These are phyloP conservation scores for Mylabris sibirica DNA, from an alignment of 2,888 invertebrate genomes.

Conservation along the genomic window DNA sequence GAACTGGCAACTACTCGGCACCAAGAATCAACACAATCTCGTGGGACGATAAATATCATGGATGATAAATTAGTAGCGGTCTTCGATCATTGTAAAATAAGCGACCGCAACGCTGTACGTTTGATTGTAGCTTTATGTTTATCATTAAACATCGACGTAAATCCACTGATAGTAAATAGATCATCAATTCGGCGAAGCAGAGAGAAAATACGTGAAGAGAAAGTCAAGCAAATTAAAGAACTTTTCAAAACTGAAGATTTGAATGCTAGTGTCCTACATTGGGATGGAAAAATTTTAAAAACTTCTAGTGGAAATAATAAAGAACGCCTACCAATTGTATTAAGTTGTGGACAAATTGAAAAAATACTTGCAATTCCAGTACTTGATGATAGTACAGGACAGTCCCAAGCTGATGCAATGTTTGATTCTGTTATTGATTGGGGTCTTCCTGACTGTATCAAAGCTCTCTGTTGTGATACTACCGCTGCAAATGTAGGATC, in stretches of 20 bases:
- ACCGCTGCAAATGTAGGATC: conserved; percentile 42
- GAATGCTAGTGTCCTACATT: conserved; percentile 20
- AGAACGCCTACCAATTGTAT: conserved; percentile 15
- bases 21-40: background rate
- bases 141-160: background rate
- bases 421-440: conserved; percentile 18
- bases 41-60: background rate
- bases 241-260: conserved; percentile 27
- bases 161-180: background rate
- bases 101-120: background rate
- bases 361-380: conserved; percentile 37
- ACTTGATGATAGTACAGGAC: conserved; percentile 34
- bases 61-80: background rate
- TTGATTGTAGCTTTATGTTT: background rate
- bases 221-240: background rate
- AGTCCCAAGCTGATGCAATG: conserved; percentile 33
- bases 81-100: background rate
- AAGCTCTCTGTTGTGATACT: conserved; percentile 42
- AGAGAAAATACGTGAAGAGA: background rate
- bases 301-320: background rate
- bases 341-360: conserved; percentile 10
- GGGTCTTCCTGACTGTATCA: conserved; percentile 14
- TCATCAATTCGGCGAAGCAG: background rate
- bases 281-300: conserved; percentile 20
- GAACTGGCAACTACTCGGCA: background rate